These are phyloP conservation scores for Onthophagus taurus DNA, from an alignment of 1,140 invertebrate species.

Conservation along the genomic window DNA sequence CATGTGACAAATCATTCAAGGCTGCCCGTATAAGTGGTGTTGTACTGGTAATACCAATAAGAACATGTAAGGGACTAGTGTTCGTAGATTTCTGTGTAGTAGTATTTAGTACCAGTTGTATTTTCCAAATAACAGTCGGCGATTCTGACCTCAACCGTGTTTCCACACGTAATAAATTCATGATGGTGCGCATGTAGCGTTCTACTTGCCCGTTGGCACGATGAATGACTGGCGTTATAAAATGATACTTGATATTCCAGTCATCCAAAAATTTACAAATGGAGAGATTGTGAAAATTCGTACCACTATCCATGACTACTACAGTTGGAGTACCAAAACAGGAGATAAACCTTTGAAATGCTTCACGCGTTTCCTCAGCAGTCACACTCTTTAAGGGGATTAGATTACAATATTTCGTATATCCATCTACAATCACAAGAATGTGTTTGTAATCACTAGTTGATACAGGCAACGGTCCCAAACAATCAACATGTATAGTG, in stretches of 20 bases:
- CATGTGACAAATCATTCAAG: too few relatives aligned
- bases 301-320: conserved; percentile 19
- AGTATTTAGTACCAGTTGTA: conserved; percentile 15
- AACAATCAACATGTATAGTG: conserved; percentile 26
- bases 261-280: conserved; percentile 8
- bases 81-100: conserved; percentile 15
- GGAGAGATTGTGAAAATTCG: conserved; percentile 8
- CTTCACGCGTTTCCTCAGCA: neutral
- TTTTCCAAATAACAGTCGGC: conserved; percentile 14
- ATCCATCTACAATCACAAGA: neutral
- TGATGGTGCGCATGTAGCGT: conserved; percentile 24
- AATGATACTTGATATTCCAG: conserved; percentile 17
- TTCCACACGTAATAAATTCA: conserved; percentile 22
- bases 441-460: conserved; percentile 11
- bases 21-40: too few relatives aligned
- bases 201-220: conserved; percentile 32
- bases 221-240: too few relatives aligned
- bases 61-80: too few relatives aligned
- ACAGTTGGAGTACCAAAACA: conserved; percentile 18
- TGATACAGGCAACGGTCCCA: conserved; percentile 3
- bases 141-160: conserved; percentile 6
- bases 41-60: too few relatives aligned
- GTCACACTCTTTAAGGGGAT: conserved; percentile 7
- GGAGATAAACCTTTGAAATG: conserved; percentile 4
- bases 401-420: conserved; percentile 1